Evolutionary conservation across 30 jellyfish, hydroid and myxozoan species (phyloP).

Genomic region (Cassiopea xamachana): DNA sequence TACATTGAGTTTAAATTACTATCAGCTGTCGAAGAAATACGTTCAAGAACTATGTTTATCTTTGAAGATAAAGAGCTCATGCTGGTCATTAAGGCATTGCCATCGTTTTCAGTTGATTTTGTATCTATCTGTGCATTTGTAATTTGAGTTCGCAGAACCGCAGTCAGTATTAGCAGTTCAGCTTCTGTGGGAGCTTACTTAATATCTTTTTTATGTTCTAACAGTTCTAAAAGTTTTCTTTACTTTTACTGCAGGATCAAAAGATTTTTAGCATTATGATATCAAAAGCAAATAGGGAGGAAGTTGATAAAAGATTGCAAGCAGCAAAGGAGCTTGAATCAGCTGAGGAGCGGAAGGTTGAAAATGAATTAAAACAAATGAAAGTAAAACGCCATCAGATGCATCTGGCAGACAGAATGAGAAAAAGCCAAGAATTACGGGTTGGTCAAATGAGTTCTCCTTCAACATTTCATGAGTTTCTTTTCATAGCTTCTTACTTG

Average conservation of each 20-base stretch:
- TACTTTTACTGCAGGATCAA: slow-evolving; percentile 21
- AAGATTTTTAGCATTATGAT: slow-evolving; percentile 34
- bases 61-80: too few species aligned
- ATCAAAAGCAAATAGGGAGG: slow-evolving; percentile 45
- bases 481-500: too few species aligned
- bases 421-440: slow-evolving; percentile 42
- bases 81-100: too few species aligned
- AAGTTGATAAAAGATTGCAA: slow-evolving; percentile 19
- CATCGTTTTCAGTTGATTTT: too few species aligned
- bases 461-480: too few species aligned
- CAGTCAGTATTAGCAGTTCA: too few species aligned
- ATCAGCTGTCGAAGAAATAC: too few species aligned
- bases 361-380: slow-evolving; percentile 29
- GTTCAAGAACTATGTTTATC: too few species aligned
- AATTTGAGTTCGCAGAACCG: too few species aligned
- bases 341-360: slow-evolving; percentile 21
- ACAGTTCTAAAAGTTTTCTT: neutral
- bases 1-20: too few species aligned
- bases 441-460: neutral
- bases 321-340: slow-evolving; percentile 21
- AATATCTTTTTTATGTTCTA: neutral
- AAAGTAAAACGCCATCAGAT: slow-evolving; percentile 21
- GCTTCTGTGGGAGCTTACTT: neutral
- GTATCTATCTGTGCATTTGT: too few species aligned
- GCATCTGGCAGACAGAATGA: slow-evolving; percentile 40